Percentiles rank a stretch among this genome's conserved stretches.
Evolutionary conservation across 1,140 invertebrate species (phyloP).

Genomic region (Portunus trituberculatus): DNA sequence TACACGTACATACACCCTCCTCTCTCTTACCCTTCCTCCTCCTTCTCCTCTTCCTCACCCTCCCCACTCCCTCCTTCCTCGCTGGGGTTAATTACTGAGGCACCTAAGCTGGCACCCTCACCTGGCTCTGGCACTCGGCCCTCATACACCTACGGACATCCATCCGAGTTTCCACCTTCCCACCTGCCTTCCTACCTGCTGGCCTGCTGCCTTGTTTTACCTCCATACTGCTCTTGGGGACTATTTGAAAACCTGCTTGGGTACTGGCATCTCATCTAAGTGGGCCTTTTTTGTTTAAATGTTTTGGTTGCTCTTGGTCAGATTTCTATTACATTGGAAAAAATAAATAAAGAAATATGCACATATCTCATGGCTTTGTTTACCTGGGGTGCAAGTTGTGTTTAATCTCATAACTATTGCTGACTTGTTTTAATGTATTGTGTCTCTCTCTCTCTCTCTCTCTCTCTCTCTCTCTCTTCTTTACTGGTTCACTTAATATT

Average conservation of each 20-base stretch:
- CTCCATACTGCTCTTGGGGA: no score
- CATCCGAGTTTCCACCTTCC: not conserved
- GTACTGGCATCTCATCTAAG: no score
- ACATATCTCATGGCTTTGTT: no score
- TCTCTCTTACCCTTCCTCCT: not conserved
- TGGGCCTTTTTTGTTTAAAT: no score
- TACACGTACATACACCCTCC: not conserved
- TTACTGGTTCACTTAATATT: not conserved
- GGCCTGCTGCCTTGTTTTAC: not conserved
- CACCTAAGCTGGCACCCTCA: not conserved
- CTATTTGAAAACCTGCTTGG: no score
- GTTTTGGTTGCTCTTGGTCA: not conserved
- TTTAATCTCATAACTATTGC: not conserved
- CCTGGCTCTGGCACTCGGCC: conserved; percentile 3
- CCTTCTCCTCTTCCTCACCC: not conserved
- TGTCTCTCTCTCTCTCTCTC: not conserved
- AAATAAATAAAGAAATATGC: no score
- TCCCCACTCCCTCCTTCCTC: not conserved
- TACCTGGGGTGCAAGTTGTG: not conserved
- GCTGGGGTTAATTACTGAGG: not conserved
- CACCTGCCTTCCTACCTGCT: not conserved
- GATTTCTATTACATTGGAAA: no score
- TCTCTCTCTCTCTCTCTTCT: conserved; percentile 17
- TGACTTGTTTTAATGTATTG: not conserved
- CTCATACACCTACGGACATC: not conserved